phyloP scores from a whole-genome alignment of 2,113 vertebrate species.

The Cnemophilus loriae region DNA sequence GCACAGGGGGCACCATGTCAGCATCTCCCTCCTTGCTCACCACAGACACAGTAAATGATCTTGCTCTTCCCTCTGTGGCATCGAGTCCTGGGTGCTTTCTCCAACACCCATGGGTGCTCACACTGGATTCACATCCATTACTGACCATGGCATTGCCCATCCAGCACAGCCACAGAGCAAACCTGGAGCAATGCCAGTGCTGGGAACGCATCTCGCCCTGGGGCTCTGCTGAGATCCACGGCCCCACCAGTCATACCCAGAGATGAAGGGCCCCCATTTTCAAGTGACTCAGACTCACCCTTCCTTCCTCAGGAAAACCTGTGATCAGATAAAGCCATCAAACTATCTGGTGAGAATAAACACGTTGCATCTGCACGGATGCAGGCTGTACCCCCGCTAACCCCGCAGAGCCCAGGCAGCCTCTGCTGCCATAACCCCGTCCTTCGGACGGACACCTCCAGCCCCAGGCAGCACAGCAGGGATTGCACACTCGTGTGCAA shows the following conservation, averaged over 20 bases:
- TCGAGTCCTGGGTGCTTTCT: background rate
- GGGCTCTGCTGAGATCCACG: background rate
- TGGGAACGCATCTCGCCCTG: fast-evolving
- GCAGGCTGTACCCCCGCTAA: constrained; percentile 45
- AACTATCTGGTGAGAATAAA: constrained; percentile 65
- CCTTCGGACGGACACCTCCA: background rate
- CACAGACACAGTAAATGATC: background rate
- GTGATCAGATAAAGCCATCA: constrained; percentile 72
- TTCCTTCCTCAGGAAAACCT: constrained; percentile 82
- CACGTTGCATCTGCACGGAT: constrained; percentile 59
- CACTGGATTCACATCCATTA: background rate
- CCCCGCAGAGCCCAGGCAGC: background rate
- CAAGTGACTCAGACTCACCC: constrained; percentile 67
- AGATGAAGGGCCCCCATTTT: constrained; percentile 59
- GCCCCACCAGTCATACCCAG: constrained; percentile 45
- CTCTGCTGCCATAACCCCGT: background rate
- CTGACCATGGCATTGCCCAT: background rate
- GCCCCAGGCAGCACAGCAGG: background rate
- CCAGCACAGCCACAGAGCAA: background rate
- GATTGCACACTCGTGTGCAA: fast-evolving
- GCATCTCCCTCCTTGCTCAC: background rate
- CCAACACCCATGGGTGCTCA: background rate
- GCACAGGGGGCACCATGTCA: background rate
- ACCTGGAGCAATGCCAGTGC: fast-evolving
- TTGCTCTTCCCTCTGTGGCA: background rate